Conservation (phyloP, 2,888 invertebrate genomes). For the Eupithecia dodoneata region DNA sequence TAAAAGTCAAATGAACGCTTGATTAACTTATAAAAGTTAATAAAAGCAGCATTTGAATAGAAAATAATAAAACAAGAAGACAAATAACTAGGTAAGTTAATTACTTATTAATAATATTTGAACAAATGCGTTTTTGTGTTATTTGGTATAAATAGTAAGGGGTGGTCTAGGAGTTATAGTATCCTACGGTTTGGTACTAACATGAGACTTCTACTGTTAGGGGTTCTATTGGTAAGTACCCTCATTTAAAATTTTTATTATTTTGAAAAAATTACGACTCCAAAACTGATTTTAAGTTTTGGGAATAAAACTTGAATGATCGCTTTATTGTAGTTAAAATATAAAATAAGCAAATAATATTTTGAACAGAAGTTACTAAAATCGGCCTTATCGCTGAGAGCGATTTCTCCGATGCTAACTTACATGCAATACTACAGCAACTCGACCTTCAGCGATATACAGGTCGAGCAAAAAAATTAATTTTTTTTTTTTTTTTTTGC, state of each 20-base stretch:
- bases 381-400: no score
- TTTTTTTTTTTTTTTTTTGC: no score
- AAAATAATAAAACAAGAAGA: background rate
- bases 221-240: background rate
- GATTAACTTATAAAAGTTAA: constrained; percentile 6
- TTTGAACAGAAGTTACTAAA: no score
- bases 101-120: background rate
- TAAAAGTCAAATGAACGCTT: background rate
- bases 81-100: background rate
- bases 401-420: no score
- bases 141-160: background rate
- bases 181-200: background rate
- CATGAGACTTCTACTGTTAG: background rate
- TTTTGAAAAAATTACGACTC: background rate
- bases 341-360: no score
- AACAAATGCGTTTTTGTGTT: constrained; percentile 2
- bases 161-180: background rate
- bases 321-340: background rate
- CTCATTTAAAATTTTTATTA: background rate
- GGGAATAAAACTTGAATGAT: no score
- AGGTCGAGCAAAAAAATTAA: no score
- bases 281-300: no score
- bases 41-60: background rate
- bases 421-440: no score
- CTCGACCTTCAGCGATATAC: no score